Conservation (phyloP, 2,113 vertebrate genomes). For the Cochlearius cochlearius region DNA sequence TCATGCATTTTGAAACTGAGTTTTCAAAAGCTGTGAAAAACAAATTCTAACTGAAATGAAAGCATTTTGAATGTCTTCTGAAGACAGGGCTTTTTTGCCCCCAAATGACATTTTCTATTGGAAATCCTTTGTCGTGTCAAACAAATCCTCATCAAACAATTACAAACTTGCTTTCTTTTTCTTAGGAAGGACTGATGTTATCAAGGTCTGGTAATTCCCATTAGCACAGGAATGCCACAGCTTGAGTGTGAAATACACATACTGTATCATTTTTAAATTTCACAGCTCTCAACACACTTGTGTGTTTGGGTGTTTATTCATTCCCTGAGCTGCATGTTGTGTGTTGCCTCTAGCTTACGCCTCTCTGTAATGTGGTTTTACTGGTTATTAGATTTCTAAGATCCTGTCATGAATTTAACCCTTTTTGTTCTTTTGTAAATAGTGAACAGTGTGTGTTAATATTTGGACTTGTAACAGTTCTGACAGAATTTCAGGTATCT, state of each 20-base stretch:
- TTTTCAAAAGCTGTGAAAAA: background rate
- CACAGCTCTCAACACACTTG: background rate
- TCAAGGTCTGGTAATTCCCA: background rate
- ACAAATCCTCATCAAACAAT: background rate
- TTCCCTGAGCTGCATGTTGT: background rate
- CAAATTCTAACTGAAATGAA: background rate
- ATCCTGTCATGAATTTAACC: background rate
- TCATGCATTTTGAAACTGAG: accelerated
- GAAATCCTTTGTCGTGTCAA: background rate
- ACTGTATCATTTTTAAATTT: background rate
- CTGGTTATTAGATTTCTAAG: background rate
- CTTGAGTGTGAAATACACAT: background rate
- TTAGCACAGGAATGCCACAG: constrained; percentile 9
- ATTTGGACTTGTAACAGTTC: background rate
- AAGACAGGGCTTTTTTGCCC: background rate
- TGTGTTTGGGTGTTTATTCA: background rate
- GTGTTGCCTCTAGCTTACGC: background rate
- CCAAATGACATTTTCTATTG: background rate
- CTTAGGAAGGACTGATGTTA: background rate
- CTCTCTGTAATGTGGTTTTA: background rate
- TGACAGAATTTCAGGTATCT: background rate
- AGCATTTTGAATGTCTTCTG: background rate
- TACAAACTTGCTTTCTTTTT: background rate
- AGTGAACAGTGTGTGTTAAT: background rate
- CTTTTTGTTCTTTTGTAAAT: background rate